These are phyloP conservation scores for Neogobius melanostomus DNA, from an alignment of 2,113 vertebrate species.

Conservation along the genomic window DNA sequence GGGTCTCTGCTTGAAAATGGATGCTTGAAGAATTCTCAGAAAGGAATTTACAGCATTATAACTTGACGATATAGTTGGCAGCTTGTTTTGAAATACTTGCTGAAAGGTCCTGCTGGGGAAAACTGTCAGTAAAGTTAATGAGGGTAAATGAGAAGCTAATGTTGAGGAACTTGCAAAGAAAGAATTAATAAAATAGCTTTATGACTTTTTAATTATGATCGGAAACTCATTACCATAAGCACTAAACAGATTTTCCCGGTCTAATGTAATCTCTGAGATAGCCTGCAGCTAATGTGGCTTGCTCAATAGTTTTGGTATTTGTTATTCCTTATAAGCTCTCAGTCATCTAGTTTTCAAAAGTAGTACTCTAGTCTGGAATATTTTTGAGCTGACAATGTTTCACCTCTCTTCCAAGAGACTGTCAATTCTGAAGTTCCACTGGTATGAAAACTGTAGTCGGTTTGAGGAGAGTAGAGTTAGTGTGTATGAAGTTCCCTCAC, in stretches of 20 bases:
- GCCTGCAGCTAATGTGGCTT: conserved; percentile 6
- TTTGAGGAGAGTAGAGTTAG: neutral
- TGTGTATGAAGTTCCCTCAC: neutral
- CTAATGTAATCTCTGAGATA: conserved; percentile 12
- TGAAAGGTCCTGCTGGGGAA: conserved; percentile 1
- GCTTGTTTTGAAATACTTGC: neutral
- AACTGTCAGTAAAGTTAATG: conserved; percentile 20
- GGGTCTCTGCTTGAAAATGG: neutral
- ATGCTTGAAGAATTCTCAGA: neutral
- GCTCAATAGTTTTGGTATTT: neutral
- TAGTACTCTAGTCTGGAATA: neutral
- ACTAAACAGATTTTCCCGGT: conserved; percentile 9
- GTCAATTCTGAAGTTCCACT: no score
- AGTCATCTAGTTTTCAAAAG: neutral
- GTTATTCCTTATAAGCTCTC: neutral
- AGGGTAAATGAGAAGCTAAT: conserved; percentile 20
- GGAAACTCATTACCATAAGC: conserved; percentile 32
- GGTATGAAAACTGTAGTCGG: no score
- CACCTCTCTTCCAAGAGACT: no score
- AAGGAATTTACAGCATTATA: neutral
- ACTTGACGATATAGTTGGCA: neutral
- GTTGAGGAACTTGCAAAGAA: conserved; percentile 27
- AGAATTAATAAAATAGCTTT: conserved; percentile 32
- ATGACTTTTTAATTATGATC: conserved; percentile 29
- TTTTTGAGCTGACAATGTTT: no score